Evolutionary conservation across 2,888 invertebrate species (phyloP), one percentile per base, ranked within the genome.

Genomic region (Homarus gammarus): DNA sequence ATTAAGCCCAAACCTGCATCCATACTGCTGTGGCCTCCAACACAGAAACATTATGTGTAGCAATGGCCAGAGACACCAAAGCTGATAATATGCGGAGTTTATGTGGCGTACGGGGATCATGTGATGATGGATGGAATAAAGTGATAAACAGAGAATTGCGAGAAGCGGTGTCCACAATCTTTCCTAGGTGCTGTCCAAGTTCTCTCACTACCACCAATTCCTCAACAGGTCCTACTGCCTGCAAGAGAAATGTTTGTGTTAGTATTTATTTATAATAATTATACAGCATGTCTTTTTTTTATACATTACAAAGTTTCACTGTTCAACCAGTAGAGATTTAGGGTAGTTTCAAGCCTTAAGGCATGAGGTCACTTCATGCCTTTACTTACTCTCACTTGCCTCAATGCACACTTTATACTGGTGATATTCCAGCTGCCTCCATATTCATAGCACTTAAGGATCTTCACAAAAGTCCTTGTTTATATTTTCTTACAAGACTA

Each of bases 11-110:
- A 77, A 88, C 91, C 88, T 91, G 91, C 88, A 88, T 88, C 91
- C 91, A 91, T 27, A 91, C 91, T 38, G 91, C 91, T 27, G 91
- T 91, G 49, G 91, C 91, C 38, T 91, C 91, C 18, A 91, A 40
- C 5, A 91, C 91, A 18, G 91, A 79, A 10, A 88, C 88, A 88
- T 91, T 91, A 33, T 91, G 88, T 12, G 91, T 91, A 36, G 82
- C 88, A 40, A 91, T 77, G 73, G 88, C 88, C 31, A 88, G 72
- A 1, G 91, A 91, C 36, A 88, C 88, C 18, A 91, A 78, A 18
- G 88, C 77, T 22, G 84, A 56, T 33, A 91, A 49, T 27, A 84
- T 88, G 49, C 91, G 84, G 10, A 90, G 87, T 38, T 90, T 86
- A 61, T 86, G 90, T 68, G 79, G 85, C 15, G 85, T 91, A 33